Evolutionary conservation across 1,140 invertebrate genomes (phyloP).

Genomic region (Drosophila cardini): DNA sequence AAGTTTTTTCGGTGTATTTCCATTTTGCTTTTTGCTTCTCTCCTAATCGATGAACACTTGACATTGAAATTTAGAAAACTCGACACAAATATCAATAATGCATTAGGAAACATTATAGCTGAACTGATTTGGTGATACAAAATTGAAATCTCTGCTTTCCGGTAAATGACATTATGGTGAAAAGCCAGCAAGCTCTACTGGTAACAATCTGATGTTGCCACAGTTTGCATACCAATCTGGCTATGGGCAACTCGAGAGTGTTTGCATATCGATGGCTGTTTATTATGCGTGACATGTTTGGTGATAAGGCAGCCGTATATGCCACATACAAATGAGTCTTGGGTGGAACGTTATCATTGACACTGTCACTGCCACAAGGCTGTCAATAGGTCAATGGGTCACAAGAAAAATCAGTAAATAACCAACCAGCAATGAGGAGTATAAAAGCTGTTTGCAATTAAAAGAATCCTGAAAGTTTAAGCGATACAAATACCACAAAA

Average conservation of each 20-base stretch:
- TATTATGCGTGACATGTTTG: constrained; percentile 68
- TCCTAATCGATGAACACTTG: neutral
- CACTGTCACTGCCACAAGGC: constrained; percentile 4
- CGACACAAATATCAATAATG: constrained; percentile 1
- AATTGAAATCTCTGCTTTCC: constrained; percentile 70
- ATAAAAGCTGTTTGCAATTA: constrained; percentile 15
- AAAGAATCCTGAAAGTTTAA: constrained; percentile 8
- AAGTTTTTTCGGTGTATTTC: no score
- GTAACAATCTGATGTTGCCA: constrained; percentile 1
- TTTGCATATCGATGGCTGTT: constrained; percentile 49
- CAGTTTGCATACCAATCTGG: constrained; percentile 79
- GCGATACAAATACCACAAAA: constrained; percentile 51
- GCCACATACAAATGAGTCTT: constrained; percentile 78
- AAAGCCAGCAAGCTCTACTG: constrained; percentile 18
- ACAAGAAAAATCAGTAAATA: constrained; percentile 32
- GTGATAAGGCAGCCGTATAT: constrained; percentile 62
- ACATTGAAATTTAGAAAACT: neutral
- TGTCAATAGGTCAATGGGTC: constrained; percentile 76
- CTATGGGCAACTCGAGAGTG: constrained; percentile 55
- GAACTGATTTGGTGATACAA: constrained; percentile 17
- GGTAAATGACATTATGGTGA: constrained; percentile 41
- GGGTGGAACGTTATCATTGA: constrained; percentile 52
- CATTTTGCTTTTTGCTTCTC: no score
- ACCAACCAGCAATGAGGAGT: neutral
- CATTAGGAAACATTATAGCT: constrained; percentile 13